Evolutionary conservation across 1,140 invertebrate genomes (phyloP), one percentile per base, ranked within the genome.

Genomic region (Nomia melanderi): DNA sequence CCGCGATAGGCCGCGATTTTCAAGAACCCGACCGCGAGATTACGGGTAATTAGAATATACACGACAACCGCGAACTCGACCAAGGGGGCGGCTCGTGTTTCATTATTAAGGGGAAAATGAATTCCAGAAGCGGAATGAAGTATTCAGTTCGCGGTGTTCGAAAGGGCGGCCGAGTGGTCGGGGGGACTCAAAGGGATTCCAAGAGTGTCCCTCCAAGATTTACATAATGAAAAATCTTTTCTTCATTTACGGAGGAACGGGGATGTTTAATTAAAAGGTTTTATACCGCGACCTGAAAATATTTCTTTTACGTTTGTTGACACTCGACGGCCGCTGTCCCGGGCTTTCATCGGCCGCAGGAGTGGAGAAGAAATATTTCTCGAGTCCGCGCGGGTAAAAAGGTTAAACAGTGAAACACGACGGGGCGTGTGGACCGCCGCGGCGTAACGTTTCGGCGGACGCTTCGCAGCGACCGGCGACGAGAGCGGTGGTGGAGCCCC

Each of bases 201-300:
- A 20, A 27, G 56, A 33, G 20, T 14, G n/a, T 25, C 27, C 11
- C 36, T 47, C 23, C n/a, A 53, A 50, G 31, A 50, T 72, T 63
- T 63, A 50, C 70, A 36, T 50, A 63, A 72, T 47, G 23, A 62
- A 62, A 62, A 39, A 62, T 62, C 33, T 62, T 50, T 59, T 36
- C 36, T 59, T 11, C 23, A 20, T 63, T 33, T 47, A 23, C 17
- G 41, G 47, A 50, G 33, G 23, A 41, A 50, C 20, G 33, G 50
- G 47, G 47, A 62, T 20, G 23, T 36, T 72, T 63, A 62, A 63
- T 72, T 53, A 63, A 63, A 56, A 50, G 23, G 31, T 70, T 59
- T 70, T 39, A 20, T 29, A 17, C 50, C 8, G 29, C 50, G 53
- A 17, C 27, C 23, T 29, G 39, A 47, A 47, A 47, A 50, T 47